Evolutionary conservation across 2,888 invertebrate species (phyloP), one percentile per base, ranked within the genome.

Genomic region (Piscicola geometra): DNA sequence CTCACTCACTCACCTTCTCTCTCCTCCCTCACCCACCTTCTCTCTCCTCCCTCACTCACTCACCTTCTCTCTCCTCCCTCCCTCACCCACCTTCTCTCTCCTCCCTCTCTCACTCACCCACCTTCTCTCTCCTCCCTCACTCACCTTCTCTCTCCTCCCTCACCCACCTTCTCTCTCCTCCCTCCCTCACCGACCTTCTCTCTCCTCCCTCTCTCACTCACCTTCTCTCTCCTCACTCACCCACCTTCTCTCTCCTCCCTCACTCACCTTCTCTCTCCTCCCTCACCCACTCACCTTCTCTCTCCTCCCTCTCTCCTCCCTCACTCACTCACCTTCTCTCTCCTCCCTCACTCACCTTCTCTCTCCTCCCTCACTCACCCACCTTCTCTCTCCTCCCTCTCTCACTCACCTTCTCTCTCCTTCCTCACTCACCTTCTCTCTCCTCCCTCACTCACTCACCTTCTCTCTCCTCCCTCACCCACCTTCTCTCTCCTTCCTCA

Each of bases 181-280:
- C 78, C 3, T 81, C 78, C 41, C 82, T 80, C 50, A 70, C n/a
- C 25, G 3, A 50, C 41, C 41, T 41, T 15, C 41, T 41, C 41
- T 15, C 15, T 15, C 5, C 15, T 15, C 41, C 15, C 41, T n/a
- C 30, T 47, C 3, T 84, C 77, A 47, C 81, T 79, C 21, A 77
- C 78, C 12, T 82, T 76, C 5, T 80, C 80, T 1, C 56, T 50
- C 41, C 82, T 77, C 47, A 80, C 80, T 68, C 79, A 78, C 79
- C 81, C 82, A n/a, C 77, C 79, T 80, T 77, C 86, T 86, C 80
- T 86, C 86, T 76, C 86, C 86, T 60, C 84, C 84, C 78, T 86
- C 86, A 0, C 85, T 84, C 75, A 84, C 80, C 68, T 78, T 81
- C n/a, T 85, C 86, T 85, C 81, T 64, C 64, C 30, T n/a, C 64